Base-by-base conservation (phyloP, 2,888 invertebrate species). In the Torymus tubicola region DNA sequence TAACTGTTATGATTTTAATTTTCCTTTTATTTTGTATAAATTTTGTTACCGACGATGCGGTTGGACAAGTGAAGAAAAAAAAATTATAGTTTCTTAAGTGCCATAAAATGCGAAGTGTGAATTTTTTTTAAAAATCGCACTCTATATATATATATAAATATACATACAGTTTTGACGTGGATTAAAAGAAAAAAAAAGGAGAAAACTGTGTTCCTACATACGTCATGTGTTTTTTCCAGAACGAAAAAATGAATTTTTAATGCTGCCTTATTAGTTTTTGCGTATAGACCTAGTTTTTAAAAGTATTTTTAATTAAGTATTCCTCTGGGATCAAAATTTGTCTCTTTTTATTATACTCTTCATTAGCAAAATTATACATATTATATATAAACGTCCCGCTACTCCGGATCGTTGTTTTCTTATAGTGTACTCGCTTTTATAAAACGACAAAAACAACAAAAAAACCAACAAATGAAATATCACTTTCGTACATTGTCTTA, bases 81-180 rank as follows among this genome's bases (percentile, higher is more conserved):
- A 75, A 79, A 57, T 71, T 74, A 60, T 80, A 82, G 75, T 74
- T 80, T 82, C 80, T 80, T 78, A 75, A 80, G 82, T 82, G 82
- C 82, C 82, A 82, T 82, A 82, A 73, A 81, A 65, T 70, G 60
- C 16, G 65, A 78, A 67, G 72, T 67, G 71, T 75, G 61, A 78
- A 67, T 42, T 57, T 71, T 64, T 63, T 63, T 8, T n/a, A n/a
- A n/a, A n/a, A 31, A 57, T 70, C 57, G 58, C 72, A 72, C 64
- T 53, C 31, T 31, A 31, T 31, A 31, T 2, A 31, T 31, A 31
- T 31, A 31, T 31, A 31, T n/a, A n/a, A n/a, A 24, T 2, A 31
- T 31, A 31, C 8, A 31, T 31, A 21, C 67, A 75, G 67, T 78
- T 71, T 67, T 65, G 16, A 50, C 61, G 18, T 12, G 3, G 21